Conservation (phyloP, 2,888 invertebrate species). For the Lysandra bellargus region DNA sequence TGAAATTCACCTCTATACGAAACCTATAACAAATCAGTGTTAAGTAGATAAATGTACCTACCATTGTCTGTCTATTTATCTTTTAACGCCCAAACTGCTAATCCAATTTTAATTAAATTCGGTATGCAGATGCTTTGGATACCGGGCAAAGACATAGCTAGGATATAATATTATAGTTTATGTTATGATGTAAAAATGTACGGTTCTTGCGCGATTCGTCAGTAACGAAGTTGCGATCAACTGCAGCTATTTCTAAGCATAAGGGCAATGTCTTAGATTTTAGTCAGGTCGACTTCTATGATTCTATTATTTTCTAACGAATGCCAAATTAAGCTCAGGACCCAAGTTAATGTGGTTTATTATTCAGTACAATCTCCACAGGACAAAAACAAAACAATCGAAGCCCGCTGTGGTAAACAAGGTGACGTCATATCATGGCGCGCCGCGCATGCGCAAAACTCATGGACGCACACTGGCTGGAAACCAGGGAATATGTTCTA, state of each 20-base stretch:
- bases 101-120: too few relatives aligned
- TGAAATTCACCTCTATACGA: neutral
- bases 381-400: slow-evolving; percentile 17
- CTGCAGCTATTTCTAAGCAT: too few relatives aligned
- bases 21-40: too few relatives aligned
- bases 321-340: neutral
- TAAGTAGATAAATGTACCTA: too few relatives aligned
- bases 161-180: too few relatives aligned
- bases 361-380: neutral
- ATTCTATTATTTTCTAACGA: too few relatives aligned
- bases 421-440: slow-evolving; percentile 29
- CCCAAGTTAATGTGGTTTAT: neutral
- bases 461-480: neutral
- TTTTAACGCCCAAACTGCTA: too few relatives aligned
- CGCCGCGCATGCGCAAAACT: slow-evolving; percentile 15
- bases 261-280: too few relatives aligned
- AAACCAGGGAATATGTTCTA: slow-evolving; percentile 1
- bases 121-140: too few relatives aligned
- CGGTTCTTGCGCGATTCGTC: neutral
- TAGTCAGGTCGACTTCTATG: neutral
- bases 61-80: too few relatives aligned
- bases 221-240: too few relatives aligned
- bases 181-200: neutral
- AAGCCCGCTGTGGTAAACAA: slow-evolving; percentile 29
- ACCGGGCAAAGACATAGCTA: too few relatives aligned